Conservation (phyloP, 1,140 invertebrate genomes). For the Zaprionus davidi region DNA sequence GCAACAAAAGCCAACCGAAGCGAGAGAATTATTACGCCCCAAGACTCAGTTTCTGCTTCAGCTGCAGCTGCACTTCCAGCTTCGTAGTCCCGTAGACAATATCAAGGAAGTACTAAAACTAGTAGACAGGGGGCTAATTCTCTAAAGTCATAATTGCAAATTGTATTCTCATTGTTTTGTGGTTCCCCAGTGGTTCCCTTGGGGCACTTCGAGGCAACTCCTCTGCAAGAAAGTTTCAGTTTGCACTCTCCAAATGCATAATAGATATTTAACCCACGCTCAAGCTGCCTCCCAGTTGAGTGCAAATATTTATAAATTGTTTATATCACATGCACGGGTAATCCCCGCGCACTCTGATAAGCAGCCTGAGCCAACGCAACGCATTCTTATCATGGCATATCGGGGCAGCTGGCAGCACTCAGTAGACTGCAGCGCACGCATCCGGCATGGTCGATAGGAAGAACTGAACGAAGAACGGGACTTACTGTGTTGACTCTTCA, state of each 20-base stretch:
- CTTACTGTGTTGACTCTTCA: not conserved
- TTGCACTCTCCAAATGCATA: not conserved
- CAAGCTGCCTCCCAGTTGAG: not conserved
- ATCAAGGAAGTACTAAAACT: constrained; percentile 34
- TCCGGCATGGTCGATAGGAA: constrained; percentile 25
- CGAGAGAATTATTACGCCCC: constrained; percentile 31
- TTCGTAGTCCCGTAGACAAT: constrained; percentile 4
- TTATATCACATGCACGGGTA: not conserved
- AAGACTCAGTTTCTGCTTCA: not conserved
- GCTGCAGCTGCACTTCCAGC: not conserved
- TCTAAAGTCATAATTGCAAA: constrained; percentile 41
- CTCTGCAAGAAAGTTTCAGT: not conserved
- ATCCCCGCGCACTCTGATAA: not conserved
- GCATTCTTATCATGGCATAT: not conserved
- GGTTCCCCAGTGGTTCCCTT: not conserved
- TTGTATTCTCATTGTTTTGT: constrained; percentile 31
- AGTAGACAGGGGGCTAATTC: constrained; percentile 24
- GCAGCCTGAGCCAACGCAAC: no score
- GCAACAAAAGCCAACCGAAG: constrained; percentile 31
- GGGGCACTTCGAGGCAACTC: not conserved
- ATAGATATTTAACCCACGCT: not conserved
- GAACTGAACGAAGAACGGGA: not conserved
- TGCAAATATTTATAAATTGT: constrained; percentile 1
- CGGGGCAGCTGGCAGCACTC: not conserved
- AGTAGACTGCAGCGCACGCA: constrained; percentile 27